These are phyloP conservation scores for Paralvinella palmiformis DNA, from an alignment of 1,140 invertebrate genomes.

Conservation along the genomic window DNA sequence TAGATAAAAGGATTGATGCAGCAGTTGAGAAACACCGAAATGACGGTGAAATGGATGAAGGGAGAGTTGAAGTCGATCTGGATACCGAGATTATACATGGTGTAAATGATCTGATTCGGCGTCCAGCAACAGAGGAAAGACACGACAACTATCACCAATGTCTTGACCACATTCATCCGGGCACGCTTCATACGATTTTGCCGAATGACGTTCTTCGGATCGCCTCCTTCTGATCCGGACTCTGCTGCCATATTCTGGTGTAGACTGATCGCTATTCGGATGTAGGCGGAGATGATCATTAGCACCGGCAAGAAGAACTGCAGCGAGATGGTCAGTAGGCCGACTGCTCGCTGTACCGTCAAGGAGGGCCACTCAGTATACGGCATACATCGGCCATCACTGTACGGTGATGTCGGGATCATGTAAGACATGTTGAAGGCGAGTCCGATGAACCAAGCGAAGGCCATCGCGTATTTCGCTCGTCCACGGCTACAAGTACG, in stretches of 20 bases:
- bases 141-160: background rate
- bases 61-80: background rate
- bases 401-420: background rate
- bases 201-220: background rate
- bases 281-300: background rate
- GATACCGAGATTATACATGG: background rate
- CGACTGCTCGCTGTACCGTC: background rate
- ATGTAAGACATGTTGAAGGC: background rate
- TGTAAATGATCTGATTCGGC: background rate
- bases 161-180: constrained; percentile 14
- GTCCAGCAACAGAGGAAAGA: constrained; percentile 4
- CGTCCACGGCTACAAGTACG: too few species aligned
- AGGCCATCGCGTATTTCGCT: background rate
- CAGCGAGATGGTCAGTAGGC: background rate
- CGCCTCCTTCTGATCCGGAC: too few species aligned
- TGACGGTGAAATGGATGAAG: background rate
- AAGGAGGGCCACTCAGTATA: background rate
- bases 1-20: constrained; percentile 3
- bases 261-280: too few species aligned
- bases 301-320: background rate
- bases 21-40: background rate
- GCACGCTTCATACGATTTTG: background rate
- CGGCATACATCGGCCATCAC: background rate
- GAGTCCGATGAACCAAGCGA: background rate
- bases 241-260: too few species aligned